Evolutionary conservation across 2,888 invertebrate genomes (phyloP).

Genomic region (Sisyra terminalis): DNA sequence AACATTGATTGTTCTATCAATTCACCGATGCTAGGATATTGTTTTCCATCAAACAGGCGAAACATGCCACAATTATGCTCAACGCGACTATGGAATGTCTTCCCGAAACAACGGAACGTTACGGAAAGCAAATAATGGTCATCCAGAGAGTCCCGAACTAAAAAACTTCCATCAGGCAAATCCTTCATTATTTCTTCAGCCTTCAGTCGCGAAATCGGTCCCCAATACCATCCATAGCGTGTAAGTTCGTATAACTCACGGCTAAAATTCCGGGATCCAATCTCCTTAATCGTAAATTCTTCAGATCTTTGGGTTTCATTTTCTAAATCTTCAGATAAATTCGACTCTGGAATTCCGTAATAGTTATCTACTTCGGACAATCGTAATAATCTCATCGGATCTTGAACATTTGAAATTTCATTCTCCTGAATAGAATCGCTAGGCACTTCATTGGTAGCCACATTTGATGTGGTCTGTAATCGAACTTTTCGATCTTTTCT

Average conservation of each 20-base stretch:
- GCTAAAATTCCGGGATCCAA: background rate
- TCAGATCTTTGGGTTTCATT: too few species aligned
- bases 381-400: too few species aligned
- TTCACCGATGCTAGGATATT: constrained; percentile 44
- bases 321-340: too few species aligned
- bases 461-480: too few species aligned
- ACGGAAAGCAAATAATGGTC: constrained; percentile 51
- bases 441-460: too few species aligned
- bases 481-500: too few species aligned
- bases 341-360: too few species aligned
- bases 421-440: too few species aligned
- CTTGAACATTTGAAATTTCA: too few species aligned
- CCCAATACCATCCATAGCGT: constrained; percentile 67
- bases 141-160: constrained; percentile 63
- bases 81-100: constrained; percentile 56
- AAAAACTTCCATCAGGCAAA: constrained; percentile 58
- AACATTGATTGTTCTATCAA: constrained; percentile 58
- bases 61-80: constrained; percentile 49
- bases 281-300: too few species aligned
- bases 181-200: constrained; percentile 51
- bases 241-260: constrained; percentile 20
- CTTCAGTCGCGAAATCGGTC: constrained; percentile 52
- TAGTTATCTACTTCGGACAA: too few species aligned
- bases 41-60: constrained; percentile 27
- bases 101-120: constrained; percentile 52